Base-by-base conservation (phyloP, 1,140 invertebrate species). In the Aphaenogaster floridana region DNA sequence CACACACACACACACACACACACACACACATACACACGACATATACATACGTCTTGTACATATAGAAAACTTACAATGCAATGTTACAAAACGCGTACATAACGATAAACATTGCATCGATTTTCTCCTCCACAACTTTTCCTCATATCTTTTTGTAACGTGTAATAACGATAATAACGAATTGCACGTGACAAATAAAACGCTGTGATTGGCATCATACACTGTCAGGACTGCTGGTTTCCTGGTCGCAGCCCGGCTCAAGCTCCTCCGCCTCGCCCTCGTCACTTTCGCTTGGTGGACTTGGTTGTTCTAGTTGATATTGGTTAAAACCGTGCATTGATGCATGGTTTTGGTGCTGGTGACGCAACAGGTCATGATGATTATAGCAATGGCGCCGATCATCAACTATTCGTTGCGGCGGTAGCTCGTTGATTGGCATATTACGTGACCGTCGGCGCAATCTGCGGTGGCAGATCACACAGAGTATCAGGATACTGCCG, bases 401-500 rank as follows among this genome's bases (percentile, higher is more conserved):
- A 61, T 95, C 94, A 15, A 94, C 87, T n/a, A 90, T 72, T 11
- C 78, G 88, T n/a, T 92, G 92, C 63, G 93, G 93, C 74, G 93
- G 92, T 66, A 94, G 77, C 63, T 94, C 93, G 76, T 95, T 92
- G 57, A 94, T 93, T 69, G 93, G 92, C 0, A 92, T 89, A 13
- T 93, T 92, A 28, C 92, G 91, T 8, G 91, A 89, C 17, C 93
- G 92, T 71, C 91, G 89, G 71, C 93, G 93, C 74, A 95, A 68
- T 48, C 93, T 93, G 7, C 92, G 93, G 42, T 95, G 93, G 64
- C 94, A 95, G 21, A 95, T 36, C 28, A 95, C 91, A 74, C 95
- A 95, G 11, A 95, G 57, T 9, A 94, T 45, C 34, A 95, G 59
- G 6, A 93, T 89, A 28, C 28, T 28, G 28, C 28, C 28, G 15